Evolutionary conservation across 1,140 invertebrate species (phyloP).

Genomic region (Platyscapa corneri): DNA sequence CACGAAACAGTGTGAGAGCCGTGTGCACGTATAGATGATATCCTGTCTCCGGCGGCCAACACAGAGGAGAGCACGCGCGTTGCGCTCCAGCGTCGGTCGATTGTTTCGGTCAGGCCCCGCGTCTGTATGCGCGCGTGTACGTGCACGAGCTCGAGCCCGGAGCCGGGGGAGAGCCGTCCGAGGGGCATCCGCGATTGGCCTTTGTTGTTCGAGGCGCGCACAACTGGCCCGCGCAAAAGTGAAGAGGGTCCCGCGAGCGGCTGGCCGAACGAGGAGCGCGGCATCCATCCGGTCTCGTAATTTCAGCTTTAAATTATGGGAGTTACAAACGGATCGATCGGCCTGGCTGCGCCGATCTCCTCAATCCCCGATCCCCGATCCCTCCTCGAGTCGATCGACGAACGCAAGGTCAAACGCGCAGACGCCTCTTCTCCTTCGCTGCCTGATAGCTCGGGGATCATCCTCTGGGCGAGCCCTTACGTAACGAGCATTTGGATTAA

Average conservation of each 20-base stretch:
- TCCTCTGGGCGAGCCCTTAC: background rate
- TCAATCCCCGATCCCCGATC: background rate
- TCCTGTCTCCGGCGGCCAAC: constrained; percentile 65
- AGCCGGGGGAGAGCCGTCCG: no score
- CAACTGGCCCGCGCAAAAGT: constrained; percentile 12
- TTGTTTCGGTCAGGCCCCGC: constrained; percentile 64
- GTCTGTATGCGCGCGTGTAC: background rate
- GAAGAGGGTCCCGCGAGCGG: constrained; percentile 35
- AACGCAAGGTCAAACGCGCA: background rate
- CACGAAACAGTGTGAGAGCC: constrained; percentile 1
- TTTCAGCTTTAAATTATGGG: constrained; percentile 57
- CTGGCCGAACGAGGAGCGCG: background rate
- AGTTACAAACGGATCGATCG: constrained; percentile 49
- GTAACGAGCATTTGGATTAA: background rate
- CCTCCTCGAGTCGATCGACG: background rate
- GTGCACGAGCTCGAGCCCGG: background rate
- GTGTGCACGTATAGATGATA: constrained; percentile 62
- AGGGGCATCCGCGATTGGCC: constrained; percentile 8
- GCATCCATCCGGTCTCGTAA: constrained; percentile 54
- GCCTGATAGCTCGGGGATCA: background rate
- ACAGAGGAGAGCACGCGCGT: constrained; percentile 53
- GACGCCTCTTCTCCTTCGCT: background rate
- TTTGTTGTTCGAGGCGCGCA: constrained; percentile 20
- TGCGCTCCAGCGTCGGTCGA: constrained; percentile 58
- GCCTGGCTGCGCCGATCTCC: background rate